Base-by-base conservation (phyloP, 2,797 vertebrate species). In the Pterois miles region DNA sequence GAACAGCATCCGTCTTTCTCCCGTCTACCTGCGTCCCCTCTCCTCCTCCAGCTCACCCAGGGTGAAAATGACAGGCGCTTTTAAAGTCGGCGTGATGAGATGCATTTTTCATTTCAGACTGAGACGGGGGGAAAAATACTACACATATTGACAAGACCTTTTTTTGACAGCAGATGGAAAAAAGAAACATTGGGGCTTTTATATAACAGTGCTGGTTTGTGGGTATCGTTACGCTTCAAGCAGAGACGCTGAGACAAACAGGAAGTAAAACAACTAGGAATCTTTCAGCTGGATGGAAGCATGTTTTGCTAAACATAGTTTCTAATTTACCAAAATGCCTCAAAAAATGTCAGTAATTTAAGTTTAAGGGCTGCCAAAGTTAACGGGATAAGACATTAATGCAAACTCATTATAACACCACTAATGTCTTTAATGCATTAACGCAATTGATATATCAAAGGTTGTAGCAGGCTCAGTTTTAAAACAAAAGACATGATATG, bases 1-100 rank as follows among this genome's bases (percentile, higher is more conserved):
- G 58, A 83, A 72, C 74, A 75, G 64, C 74, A 71, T 86, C 74
- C 56, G 34, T 72, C 71, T 82, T 65, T 71, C 53, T 50, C 62
- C 60, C 59, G 57, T 74, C 11, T 79, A 65, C 71, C 72, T 74
- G 59, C n/a, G 3, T 43, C 46, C 40, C 46, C 38, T 18, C 66
- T 50, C 71, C 23, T 65, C 64, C 33, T 72, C 36, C 52, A 18
- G 43, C 81, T 86, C 84, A 68, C 76, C 63, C 34, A 20, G 38
- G 57, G 53, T 50, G 68, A 86, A 85, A 86, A 86, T 72, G 71
- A 84, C 75, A 81, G 71, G 33, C 50, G 31, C 57, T 80, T 74
- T 59, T 48, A 58, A 67, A 81, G 71, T 67, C 6, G 29, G 66
- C 1, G 8, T 84, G 85, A 87, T 76, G 74, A 83, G 76, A 33